phyloP scores from a whole-genome alignment of 2,797 vertebrate species.

The Erpetoichthys calabaricus region DNA sequence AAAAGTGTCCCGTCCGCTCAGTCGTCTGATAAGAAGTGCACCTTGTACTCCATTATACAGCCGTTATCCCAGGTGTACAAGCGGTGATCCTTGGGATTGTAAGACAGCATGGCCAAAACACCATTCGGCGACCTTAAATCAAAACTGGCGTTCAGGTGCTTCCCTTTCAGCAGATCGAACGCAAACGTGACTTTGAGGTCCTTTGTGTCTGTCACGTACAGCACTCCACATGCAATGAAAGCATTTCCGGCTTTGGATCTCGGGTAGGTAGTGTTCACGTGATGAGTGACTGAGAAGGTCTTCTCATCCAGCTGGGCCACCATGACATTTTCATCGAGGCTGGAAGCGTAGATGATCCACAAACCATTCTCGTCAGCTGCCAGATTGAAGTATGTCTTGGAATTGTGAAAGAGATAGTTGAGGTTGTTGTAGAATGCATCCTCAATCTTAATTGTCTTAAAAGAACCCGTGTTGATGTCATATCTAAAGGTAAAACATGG shows the following conservation, averaged over 20 bases:
- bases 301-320: conserved; percentile 72
- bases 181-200: conserved; percentile 71
- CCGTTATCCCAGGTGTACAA: conserved; percentile 82
- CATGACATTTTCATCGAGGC: conserved; percentile 60
- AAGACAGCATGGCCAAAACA: conserved; percentile 82
- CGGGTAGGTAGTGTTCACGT: conserved; percentile 79
- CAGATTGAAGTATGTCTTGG: conserved; percentile 91
- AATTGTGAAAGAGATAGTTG: conserved; percentile 78
- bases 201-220: conserved; percentile 84
- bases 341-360: conserved; percentile 87
- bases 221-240: conserved; percentile 73
- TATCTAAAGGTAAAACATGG: conserved; percentile 43
- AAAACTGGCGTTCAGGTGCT: conserved; percentile 66
- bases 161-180: conserved; percentile 71
- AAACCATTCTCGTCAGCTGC: conserved; percentile 79
- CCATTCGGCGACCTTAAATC: conserved; percentile 57
- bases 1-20: not conserved
- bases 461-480: conserved; percentile 47
- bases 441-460: conserved; percentile 50
- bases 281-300: conserved; percentile 55
- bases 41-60: conserved; percentile 61
- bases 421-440: conserved; percentile 68
- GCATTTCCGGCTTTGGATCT: conserved; percentile 81
- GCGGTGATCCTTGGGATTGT: conserved; percentile 65
- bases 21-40: conserved; percentile 57